Conservation (phyloP, 1,140 invertebrate species). For the Nasonia longicornis region DNA sequence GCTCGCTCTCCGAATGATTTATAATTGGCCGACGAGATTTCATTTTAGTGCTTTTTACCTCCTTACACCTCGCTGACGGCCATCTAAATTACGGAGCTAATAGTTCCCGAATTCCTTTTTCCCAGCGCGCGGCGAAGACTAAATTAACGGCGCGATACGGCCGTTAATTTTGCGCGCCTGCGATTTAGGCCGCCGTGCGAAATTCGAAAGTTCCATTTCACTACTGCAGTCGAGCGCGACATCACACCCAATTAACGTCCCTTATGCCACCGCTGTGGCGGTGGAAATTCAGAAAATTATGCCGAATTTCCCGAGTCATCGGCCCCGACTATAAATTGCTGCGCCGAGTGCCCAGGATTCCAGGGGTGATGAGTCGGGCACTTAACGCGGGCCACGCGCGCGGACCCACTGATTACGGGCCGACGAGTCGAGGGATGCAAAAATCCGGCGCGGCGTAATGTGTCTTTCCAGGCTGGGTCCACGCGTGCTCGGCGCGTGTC, state of each 20-base stretch:
- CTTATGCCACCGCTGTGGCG: not conserved
- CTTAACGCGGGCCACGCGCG: not conserved
- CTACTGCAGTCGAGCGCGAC: too few relatives aligned
- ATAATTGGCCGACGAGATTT: constrained; percentile 27
- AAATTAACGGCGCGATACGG: not conserved
- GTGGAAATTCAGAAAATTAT: not conserved
- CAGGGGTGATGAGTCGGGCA: constrained; percentile 9
- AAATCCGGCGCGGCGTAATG: not conserved
- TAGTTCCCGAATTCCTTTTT: not conserved
- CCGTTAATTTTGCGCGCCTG: not conserved
- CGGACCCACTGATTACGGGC: not conserved
- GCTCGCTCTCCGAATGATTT: constrained; percentile 7
- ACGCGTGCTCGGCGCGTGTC: too few relatives aligned
- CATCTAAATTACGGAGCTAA: not conserved
- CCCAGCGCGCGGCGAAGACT: not conserved
- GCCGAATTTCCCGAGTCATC: not conserved
- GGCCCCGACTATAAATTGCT: constrained; percentile 12
- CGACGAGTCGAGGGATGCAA: constrained; percentile 12
- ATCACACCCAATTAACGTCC: not conserved
- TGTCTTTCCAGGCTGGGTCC: too few relatives aligned
- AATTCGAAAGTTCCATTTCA: too few relatives aligned
- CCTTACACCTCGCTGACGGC: constrained; percentile 11
- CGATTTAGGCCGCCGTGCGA: not conserved
- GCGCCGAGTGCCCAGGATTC: constrained; percentile 17
- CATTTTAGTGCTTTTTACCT: constrained; percentile 29